A percentile compares a stretch with the other conserved stretches of the same genome.
Evolutionary conservation across 2,888 invertebrate species (phyloP).

Genomic region (Nebria brevicollis): DNA sequence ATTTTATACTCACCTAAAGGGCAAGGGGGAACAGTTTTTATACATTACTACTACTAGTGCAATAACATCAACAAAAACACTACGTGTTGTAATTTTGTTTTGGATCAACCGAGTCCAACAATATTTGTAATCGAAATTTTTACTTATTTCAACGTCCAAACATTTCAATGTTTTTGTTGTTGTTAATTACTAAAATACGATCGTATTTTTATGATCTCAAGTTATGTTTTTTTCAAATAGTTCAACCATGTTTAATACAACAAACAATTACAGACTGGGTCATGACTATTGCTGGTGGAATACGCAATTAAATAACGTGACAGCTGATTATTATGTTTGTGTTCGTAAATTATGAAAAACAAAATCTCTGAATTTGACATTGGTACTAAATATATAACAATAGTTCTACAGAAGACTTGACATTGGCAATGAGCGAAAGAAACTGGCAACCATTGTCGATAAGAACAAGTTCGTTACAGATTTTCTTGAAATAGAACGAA

Average conservation of each 20-base stretch:
- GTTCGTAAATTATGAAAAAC: neutral
- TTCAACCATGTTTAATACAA: no score
- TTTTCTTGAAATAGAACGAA: neutral
- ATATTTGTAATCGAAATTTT: neutral
- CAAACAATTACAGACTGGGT: no score
- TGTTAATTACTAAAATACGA: neutral
- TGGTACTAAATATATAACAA: neutral
- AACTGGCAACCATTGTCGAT: neutral
- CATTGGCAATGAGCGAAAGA: neutral
- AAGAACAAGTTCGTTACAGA: neutral
- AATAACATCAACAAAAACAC: neutral
- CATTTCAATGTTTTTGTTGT: neutral
- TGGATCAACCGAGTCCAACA: neutral
- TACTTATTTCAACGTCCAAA: neutral
- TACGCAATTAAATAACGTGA: neutral
- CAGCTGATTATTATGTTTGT: neutral
- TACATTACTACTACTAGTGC: neutral
- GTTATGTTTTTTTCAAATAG: no score
- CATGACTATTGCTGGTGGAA: no score
- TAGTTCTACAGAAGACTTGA: neutral
- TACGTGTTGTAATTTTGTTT: neutral
- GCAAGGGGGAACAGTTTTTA: neutral
- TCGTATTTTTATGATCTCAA: no score
- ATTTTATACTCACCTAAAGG: neutral
- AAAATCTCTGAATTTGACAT: neutral